Conservation (phyloP, 2,797 vertebrate genomes). For the Centropyge bicolor region DNA sequence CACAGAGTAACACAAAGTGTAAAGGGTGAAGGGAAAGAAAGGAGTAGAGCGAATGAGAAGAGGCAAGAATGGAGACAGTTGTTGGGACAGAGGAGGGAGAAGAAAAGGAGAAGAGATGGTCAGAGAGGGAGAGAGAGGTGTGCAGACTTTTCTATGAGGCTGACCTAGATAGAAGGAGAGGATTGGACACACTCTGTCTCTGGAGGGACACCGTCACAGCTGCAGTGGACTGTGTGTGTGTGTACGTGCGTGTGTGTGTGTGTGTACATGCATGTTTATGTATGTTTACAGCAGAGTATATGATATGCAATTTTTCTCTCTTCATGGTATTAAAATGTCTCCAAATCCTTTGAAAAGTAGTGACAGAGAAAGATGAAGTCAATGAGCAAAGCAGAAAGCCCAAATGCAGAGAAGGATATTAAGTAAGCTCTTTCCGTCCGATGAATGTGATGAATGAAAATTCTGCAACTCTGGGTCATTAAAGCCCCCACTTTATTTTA, state of each 20-base stretch:
- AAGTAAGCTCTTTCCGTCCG: slow-evolving; percentile 25
- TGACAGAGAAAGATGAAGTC: slow-evolving; percentile 27
- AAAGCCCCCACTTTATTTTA: background rate
- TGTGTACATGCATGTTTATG: slow-evolving; percentile 36
- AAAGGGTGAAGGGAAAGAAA: slow-evolving; percentile 23
- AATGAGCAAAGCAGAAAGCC: slow-evolving; percentile 27
- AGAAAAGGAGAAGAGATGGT: slow-evolving; percentile 34
- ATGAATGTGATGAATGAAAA: slow-evolving; percentile 21
- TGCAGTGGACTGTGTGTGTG: slow-evolving; percentile 59
- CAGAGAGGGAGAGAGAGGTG: slow-evolving; percentile 53
- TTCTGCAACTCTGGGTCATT: background rate
- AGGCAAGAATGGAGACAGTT: slow-evolving; percentile 52
- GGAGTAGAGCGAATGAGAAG: slow-evolving; percentile 21
- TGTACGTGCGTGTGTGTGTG: slow-evolving; percentile 19
- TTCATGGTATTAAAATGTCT: slow-evolving; percentile 42
- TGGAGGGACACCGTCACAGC: slow-evolving; percentile 70
- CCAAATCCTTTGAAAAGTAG: slow-evolving; percentile 38
- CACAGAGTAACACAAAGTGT: background rate
- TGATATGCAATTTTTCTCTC: slow-evolving; percentile 34
- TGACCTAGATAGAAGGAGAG: slow-evolving; percentile 81
- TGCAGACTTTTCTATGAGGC: slow-evolving; percentile 68
- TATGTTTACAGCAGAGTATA: slow-evolving; percentile 48
- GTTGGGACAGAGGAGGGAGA: slow-evolving; percentile 45
- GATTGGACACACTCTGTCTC: slow-evolving; percentile 79
- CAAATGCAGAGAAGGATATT: slow-evolving; percentile 14